Conservation (phyloP, 1,140 invertebrate genomes). For the Panagrolaimus sp. region DNA sequence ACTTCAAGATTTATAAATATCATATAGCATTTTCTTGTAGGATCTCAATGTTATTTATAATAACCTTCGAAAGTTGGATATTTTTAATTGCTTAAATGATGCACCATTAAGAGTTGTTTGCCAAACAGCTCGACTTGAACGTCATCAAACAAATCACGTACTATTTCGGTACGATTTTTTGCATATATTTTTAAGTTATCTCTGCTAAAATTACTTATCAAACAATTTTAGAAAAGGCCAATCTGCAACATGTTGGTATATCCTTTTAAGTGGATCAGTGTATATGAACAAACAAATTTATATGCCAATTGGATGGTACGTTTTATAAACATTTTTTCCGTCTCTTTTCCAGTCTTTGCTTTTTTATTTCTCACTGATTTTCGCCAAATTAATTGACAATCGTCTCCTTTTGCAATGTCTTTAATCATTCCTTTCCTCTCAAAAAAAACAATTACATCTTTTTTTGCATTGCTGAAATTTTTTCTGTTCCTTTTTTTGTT, state of each 20-base stretch:
- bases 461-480: background rate
- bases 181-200: background rate
- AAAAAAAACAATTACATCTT: background rate
- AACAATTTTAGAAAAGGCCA: conserved; percentile 42
- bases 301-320: conserved; percentile 43
- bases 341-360: conserved; percentile 1
- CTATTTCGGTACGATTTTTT: conserved; percentile 34
- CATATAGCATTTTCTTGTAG: conserved; percentile 18
- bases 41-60: conserved; percentile 37
- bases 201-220: background rate
- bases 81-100: conserved; percentile 35
- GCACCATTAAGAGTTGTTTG: conserved; percentile 33
- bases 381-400: background rate
- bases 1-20: background rate
- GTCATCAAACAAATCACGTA: conserved; percentile 43
- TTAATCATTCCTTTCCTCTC: too few species aligned
- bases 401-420: too few species aligned
- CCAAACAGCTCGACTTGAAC: conserved; percentile 38
- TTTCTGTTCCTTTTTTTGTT: background rate
- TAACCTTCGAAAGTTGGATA: conserved; percentile 39
- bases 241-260: conserved; percentile 48
- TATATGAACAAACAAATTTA: conserved; percentile 51
- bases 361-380: conserved; percentile 14
- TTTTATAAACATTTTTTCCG: conserved; percentile 16
- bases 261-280: conserved; percentile 41